A percentile compares a stretch with the other conserved stretches of the same genome.
Evolutionary conservation across 1,140 invertebrate genomes (phyloP).

Genomic region (Drosophila pseudoananassae): DNA sequence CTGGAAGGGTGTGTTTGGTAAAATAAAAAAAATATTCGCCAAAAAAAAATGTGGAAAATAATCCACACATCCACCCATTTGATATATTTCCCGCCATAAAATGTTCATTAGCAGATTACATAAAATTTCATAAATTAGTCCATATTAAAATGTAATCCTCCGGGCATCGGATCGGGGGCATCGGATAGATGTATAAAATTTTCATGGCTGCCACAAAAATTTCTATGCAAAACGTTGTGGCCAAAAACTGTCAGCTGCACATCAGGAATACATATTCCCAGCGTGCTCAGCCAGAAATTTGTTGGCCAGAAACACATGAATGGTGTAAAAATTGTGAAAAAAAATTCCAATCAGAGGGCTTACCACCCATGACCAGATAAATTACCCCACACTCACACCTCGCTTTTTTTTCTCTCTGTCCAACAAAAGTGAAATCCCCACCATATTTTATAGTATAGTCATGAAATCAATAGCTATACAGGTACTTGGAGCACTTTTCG

Average conservation of each 20-base stretch:
- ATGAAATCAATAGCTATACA: conserved; percentile 62
- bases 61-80: neutral
- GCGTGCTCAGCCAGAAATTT: conserved; percentile 19
- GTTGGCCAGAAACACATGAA: conserved; percentile 1
- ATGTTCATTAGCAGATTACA: conserved; percentile 15
- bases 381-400: conserved; percentile 50
- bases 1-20: too few species aligned
- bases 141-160: conserved; percentile 43
- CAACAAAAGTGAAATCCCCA: neutral
- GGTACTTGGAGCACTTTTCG: conserved; percentile 12
- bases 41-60: neutral
- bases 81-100: neutral
- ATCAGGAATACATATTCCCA: conserved; percentile 25
- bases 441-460: conserved; percentile 31
- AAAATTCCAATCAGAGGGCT: conserved; percentile 74
- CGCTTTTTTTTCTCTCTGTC: conserved; percentile 12
- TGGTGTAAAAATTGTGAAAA: conserved; percentile 24
- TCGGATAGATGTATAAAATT: conserved; percentile 14
- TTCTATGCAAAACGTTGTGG: conserved; percentile 30
- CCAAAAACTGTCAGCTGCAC: conserved; percentile 57
- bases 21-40: too few species aligned
- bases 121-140: conserved; percentile 18
- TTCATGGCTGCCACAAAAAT: conserved; percentile 10
- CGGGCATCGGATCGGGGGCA: neutral
- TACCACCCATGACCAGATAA: conserved; percentile 59